Evolutionary conservation across 2,113 vertebrate species (phyloP).

Genomic region (Tragelaphus imberbis): DNA sequence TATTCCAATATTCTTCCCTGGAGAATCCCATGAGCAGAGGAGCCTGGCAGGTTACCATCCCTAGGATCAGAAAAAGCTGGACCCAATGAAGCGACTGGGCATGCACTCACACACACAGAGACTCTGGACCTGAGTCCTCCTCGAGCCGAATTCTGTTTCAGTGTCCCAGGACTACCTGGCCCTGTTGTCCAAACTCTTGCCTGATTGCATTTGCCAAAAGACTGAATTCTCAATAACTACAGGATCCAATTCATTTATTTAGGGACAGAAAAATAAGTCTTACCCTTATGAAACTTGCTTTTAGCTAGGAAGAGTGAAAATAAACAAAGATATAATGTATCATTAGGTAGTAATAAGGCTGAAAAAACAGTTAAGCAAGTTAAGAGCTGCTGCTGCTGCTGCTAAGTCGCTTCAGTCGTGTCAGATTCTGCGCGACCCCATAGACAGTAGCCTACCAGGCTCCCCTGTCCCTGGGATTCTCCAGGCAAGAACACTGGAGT

Average conservation of each 20-base stretch:
- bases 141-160: background rate
- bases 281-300: background rate
- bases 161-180: background rate
- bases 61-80: background rate
- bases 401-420: background rate
- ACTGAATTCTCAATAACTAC: background rate
- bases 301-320: background rate
- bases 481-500: background rate
- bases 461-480: background rate
- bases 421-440: accelerated
- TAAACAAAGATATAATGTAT: background rate
- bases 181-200: background rate
- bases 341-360: background rate
- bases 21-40: background rate
- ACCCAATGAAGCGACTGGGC: background rate
- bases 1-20: background rate
- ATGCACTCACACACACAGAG: background rate
- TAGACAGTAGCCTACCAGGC: background rate
- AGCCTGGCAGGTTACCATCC: background rate
- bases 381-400: background rate
- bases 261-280: background rate
- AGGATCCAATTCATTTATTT: background rate
- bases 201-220: background rate
- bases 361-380: background rate
- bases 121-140: background rate